These are phyloP conservation scores for Macrophya annulata DNA, from an alignment of 2,888 invertebrate genomes.

Conservation along the genomic window DNA sequence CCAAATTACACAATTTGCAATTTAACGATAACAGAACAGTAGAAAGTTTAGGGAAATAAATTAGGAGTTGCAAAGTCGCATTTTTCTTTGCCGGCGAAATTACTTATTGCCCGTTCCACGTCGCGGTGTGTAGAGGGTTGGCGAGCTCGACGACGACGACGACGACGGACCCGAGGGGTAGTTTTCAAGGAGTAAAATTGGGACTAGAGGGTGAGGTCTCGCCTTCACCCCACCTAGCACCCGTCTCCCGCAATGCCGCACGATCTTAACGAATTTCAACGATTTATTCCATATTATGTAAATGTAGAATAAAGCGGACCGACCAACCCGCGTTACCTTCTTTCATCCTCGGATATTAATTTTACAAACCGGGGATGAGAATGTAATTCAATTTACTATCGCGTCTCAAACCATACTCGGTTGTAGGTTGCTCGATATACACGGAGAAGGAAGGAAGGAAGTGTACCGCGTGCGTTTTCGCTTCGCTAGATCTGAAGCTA, in stretches of 20 bases:
- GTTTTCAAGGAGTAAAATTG: conserved; percentile 24
- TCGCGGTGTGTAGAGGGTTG: neutral
- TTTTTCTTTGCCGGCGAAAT: conserved; percentile 69
- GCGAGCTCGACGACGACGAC: neutral
- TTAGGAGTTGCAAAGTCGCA: conserved; percentile 67
- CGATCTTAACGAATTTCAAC: conserved; percentile 59
- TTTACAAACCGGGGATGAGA: conserved; percentile 68
- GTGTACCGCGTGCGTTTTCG: neutral
- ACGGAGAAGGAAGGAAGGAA: neutral
- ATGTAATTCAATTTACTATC: conserved; percentile 70
- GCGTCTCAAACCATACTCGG: conserved; percentile 48
- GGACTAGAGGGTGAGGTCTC: conserved; percentile 19
- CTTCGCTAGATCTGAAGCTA: conserved; percentile 15
- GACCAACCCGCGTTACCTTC: conserved; percentile 60
- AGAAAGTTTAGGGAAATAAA: conserved; percentile 65
- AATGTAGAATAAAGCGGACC: conserved; percentile 61
- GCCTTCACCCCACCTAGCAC: neutral
- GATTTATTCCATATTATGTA: conserved; percentile 73
- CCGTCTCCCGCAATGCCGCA: neutral
- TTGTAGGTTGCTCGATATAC: neutral
- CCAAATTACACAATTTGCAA: conserved; percentile 72
- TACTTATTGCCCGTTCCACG: conserved; percentile 68
- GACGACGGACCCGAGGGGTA: conserved; percentile 21
- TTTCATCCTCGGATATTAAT: conserved; percentile 75
- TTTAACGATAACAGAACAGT: conserved; percentile 68